These are phyloP conservation scores for Rhineura floridana DNA, from an alignment of 2,113 vertebrate species.

Conservation along the genomic window DNA sequence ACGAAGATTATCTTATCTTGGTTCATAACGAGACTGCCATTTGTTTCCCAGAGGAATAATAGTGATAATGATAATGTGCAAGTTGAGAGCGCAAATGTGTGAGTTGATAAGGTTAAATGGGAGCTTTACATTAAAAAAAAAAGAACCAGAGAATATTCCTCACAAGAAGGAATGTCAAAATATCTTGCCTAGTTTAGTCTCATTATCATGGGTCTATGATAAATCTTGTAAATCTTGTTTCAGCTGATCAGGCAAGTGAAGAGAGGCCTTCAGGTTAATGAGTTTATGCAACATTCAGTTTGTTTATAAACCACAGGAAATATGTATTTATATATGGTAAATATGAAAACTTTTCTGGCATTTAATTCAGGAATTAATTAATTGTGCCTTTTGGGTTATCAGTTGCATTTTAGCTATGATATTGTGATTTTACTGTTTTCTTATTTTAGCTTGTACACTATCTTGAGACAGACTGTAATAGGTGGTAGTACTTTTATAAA, in stretches of 20 bases:
- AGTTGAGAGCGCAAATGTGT: background rate
- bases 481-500: too few relatives aligned
- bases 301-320: background rate
- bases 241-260: background rate
- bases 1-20: conserved; percentile 27
- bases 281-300: background rate
- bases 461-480: too few relatives aligned
- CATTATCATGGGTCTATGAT: background rate
- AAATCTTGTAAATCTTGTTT: background rate
- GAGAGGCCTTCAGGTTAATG: background rate
- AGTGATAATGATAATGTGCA: background rate
- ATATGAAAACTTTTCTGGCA: too few relatives aligned
- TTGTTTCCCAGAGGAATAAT: background rate
- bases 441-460: too few relatives aligned
- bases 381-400: too few relatives aligned
- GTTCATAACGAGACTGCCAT: background rate
- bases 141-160: background rate
- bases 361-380: too few relatives aligned
- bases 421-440: too few relatives aligned
- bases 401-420: too few relatives aligned
- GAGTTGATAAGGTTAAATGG: background rate
- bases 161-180: background rate
- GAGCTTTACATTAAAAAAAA: background rate
- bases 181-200: background rate
- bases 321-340: too few relatives aligned